These are phyloP conservation scores for Parapristionchus giblindavisi DNA, from an alignment of 2,888 invertebrate genomes.

Conservation along the genomic window DNA sequence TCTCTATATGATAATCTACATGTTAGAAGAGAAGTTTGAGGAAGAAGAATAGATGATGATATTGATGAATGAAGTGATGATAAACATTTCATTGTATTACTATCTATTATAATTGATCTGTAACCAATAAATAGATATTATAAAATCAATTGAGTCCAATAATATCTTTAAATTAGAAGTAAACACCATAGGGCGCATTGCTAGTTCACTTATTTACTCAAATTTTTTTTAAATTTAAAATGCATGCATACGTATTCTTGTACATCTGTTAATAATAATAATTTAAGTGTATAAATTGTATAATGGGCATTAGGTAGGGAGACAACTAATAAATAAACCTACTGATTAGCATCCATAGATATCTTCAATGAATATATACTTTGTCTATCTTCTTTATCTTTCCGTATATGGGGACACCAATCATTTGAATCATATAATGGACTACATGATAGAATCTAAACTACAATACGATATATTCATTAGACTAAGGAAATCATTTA, in stretches of 20 bases:
- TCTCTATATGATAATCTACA: slow-evolving; percentile 7
- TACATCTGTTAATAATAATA: no score
- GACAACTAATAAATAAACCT: background rate
- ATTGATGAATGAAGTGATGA: slow-evolving; percentile 18
- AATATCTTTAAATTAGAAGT: no score
- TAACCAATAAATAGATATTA: background rate
- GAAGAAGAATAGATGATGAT: background rate
- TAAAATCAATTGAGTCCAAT: background rate
- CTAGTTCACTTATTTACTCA: no score
- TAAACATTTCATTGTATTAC: background rate
- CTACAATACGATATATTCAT: background rate
- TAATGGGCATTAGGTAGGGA: background rate
- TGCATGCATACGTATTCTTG: no score
- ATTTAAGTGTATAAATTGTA: background rate
- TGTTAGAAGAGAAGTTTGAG: slow-evolving; percentile 11
- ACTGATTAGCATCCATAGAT: background rate
- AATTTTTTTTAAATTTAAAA: no score
- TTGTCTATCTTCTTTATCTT: slow-evolving; percentile 18
- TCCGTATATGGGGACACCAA: background rate
- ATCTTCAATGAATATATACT: slow-evolving; percentile 8
- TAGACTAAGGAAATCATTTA: no score
- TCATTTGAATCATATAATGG: background rate
- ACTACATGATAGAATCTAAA: background rate
- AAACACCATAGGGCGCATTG: no score
- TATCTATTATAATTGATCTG: slow-evolving; percentile 8